These are phyloP conservation scores for Onychostruthus taczanowskii DNA, from an alignment of 2,113 vertebrate species.

Conservation along the genomic window DNA sequence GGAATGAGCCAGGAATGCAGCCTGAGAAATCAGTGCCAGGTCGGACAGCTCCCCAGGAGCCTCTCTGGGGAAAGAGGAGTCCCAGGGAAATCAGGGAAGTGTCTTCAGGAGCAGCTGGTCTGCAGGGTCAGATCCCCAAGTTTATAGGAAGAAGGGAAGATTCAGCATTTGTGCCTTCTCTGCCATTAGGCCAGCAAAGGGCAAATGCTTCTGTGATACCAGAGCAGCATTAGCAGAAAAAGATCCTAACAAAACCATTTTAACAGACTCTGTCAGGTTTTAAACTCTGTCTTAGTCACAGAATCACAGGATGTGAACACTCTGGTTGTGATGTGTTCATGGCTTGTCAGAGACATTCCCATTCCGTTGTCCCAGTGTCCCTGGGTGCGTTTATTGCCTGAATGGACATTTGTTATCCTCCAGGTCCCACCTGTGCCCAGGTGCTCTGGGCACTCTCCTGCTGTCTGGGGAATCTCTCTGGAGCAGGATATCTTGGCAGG, in stretches of 20 bases:
- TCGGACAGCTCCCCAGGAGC: not conserved
- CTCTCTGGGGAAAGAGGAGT: not conserved
- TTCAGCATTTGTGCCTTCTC: not conserved
- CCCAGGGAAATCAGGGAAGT: rapidly evolving
- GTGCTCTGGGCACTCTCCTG: not conserved
- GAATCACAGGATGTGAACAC: rapidly evolving
- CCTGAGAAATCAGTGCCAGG: not conserved
- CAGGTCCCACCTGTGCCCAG: not conserved
- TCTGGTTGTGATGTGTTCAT: not conserved
- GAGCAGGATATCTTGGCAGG: not conserved
- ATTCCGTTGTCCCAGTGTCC: not conserved
- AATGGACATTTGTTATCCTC: not conserved
- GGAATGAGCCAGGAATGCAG: not conserved
- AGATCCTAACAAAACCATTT: not conserved
- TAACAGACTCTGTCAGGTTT: not conserved
- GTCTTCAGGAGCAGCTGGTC: not conserved
- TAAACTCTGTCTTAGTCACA: not conserved
- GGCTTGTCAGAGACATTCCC: not conserved
- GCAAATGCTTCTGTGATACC: not conserved
- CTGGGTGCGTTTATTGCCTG: not conserved
- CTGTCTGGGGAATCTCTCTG: not conserved
- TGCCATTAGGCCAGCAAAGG: not conserved
- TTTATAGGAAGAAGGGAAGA: not conserved
- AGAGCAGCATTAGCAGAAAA: not conserved
- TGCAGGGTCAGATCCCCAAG: not conserved